A percentile compares a stretch with the other conserved stretches of the same genome.
Conservation (phyloP, 2,888 invertebrate genomes). For the Parochlus steinenii region DNA sequence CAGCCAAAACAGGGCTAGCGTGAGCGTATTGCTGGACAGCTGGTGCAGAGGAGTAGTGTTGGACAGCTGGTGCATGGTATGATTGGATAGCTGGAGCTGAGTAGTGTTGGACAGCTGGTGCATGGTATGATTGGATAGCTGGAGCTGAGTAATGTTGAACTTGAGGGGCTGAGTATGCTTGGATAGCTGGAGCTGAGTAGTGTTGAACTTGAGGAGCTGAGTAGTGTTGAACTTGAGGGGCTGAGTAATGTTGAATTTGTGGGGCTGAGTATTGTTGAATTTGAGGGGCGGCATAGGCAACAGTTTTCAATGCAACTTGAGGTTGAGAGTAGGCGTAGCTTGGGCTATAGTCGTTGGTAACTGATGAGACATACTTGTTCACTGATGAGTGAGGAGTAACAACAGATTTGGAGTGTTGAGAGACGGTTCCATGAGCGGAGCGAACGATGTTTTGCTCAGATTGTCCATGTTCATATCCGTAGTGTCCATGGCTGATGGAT, state of each 20-base stretch:
- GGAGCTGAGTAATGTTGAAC: too few relatives aligned
- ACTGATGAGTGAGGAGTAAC: conserved; percentile 13
- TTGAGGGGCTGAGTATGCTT: too few relatives aligned
- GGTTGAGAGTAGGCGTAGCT: conserved; percentile 6
- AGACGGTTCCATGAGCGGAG: conserved; percentile 13
- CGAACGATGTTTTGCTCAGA: conserved; percentile 12
- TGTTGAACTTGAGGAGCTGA: neutral
- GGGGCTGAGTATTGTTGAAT: neutral
- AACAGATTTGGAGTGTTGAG: conserved; percentile 13
- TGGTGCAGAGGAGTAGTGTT: conserved; percentile 1
- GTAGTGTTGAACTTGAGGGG: too few relatives aligned
- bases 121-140: too few relatives aligned
- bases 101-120: neutral
- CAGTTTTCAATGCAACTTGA: too few relatives aligned
- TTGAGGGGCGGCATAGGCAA: neutral
- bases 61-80: neutral
- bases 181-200: too few relatives aligned
- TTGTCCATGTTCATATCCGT: conserved; percentile 7
- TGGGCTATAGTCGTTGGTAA: conserved; percentile 8
- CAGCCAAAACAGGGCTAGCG: conserved; percentile 3
- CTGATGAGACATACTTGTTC: conserved; percentile 13
- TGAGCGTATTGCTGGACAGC: conserved; percentile 1
- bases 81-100: too few relatives aligned
- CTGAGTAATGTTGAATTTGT: neutral
- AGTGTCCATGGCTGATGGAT: conserved; percentile 2